These are phyloP conservation scores for Drosophila sordidula DNA, from an alignment of 2,888 invertebrate genomes.

Conservation along the genomic window DNA sequence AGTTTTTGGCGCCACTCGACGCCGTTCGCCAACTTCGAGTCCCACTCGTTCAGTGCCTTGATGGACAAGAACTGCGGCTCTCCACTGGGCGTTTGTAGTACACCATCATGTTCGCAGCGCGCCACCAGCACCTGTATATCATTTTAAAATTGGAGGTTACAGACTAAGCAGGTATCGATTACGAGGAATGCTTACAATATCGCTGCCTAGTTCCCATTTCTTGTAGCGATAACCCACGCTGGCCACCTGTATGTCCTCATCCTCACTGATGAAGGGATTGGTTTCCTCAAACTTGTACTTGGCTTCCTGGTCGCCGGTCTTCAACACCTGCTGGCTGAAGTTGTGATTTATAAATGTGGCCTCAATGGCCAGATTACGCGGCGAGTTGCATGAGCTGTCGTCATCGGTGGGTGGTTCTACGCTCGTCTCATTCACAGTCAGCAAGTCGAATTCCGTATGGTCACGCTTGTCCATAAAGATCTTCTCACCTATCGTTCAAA, in stretches of 20 bases:
- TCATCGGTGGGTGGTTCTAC: constrained; percentile 99
- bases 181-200: constrained; percentile 88
- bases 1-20: constrained; percentile 99
- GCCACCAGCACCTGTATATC: constrained; percentile 90
- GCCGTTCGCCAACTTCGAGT: constrained; percentile 97
- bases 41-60: constrained; percentile 99
- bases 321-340: constrained; percentile 97
- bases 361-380: constrained; percentile 97
- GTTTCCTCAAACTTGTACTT: constrained; percentile 95
- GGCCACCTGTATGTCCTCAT: constrained; percentile 96
- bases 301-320: constrained; percentile 90
- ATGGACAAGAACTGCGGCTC: constrained; percentile 97
- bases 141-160: neutral
- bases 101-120: constrained; percentile 99
- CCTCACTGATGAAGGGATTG: constrained; percentile 97
- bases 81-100: constrained; percentile 93
- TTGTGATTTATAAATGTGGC: constrained; percentile 99
- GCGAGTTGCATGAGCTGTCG: constrained; percentile 97
- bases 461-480: constrained; percentile 99
- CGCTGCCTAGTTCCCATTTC: constrained; percentile 98
- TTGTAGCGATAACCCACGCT: constrained; percentile 98
- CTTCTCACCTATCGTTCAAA: constrained; percentile 89
- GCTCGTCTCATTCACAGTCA: constrained; percentile 99
- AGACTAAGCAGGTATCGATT: neutral
- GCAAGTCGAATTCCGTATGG: constrained; percentile 97